phyloP scores from a whole-genome alignment of 2,113 vertebrate species.

The Telmatochromis brachygnathus region DNA sequence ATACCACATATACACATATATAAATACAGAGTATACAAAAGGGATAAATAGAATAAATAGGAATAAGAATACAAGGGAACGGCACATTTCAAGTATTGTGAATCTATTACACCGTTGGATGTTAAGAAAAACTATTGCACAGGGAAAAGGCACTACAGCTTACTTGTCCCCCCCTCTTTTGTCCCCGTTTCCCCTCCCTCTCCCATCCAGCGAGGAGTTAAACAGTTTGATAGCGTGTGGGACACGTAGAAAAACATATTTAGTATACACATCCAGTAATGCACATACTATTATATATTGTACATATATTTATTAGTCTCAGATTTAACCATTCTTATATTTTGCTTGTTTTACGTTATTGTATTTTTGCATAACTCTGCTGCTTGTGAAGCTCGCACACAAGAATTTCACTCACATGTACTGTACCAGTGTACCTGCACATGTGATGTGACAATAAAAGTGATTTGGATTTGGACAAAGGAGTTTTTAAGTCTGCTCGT shows the following conservation, averaged over 20 bases:
- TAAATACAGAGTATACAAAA: not conserved
- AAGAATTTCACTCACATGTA: too few species aligned
- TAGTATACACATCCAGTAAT: too few species aligned
- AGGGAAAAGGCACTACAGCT: not conserved
- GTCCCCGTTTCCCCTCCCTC: not conserved
- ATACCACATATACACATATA: not conserved
- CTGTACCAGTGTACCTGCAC: too few species aligned
- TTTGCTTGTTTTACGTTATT: too few species aligned
- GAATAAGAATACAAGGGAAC: not conserved
- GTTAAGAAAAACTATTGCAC: not conserved
- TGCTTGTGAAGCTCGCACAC: too few species aligned
- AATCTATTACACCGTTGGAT: not conserved
- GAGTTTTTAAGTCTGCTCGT: not conserved
- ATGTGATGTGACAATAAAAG: too few species aligned
- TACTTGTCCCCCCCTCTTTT: not conserved
- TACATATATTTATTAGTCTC: too few species aligned
- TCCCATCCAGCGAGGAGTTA: not conserved
- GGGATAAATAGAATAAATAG: not conserved
- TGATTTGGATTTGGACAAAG: not conserved
- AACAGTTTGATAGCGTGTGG: not conserved
- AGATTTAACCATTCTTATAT: too few species aligned
- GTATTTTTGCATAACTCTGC: too few species aligned
- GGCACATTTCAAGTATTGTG: not conserved
- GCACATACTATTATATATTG: too few species aligned
- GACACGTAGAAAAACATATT: not conserved